Conservation (phyloP, 2,113 vertebrate genomes). For the Carassius auratus region DNA sequence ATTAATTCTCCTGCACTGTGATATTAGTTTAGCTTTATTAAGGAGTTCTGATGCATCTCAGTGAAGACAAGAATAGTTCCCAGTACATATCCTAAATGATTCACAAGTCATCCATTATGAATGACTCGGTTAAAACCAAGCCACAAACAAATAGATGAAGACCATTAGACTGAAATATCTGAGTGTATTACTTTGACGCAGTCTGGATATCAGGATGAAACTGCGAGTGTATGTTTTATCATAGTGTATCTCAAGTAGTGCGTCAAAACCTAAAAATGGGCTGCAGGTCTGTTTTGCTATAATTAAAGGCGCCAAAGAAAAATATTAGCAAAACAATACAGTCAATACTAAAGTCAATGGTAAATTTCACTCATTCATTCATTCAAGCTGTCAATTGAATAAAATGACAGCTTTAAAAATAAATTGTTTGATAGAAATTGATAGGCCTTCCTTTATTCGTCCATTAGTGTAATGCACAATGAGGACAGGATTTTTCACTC, state of each 20-base stretch:
- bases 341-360: too few relatives aligned
- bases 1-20: slow-evolving; percentile 19
- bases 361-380: not conserved
- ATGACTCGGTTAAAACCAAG: not conserved
- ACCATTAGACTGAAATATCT: slow-evolving; percentile 3
- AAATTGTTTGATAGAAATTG: too few relatives aligned
- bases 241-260: not conserved
- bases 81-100: slow-evolving; percentile 16
- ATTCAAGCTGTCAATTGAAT: not conserved
- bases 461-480: not conserved
- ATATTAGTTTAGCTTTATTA: slow-evolving; percentile 32
- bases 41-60: slow-evolving; percentile 23
- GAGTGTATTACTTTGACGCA: not conserved
- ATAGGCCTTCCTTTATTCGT: not conserved
- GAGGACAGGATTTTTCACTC: not conserved
- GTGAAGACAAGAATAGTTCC: slow-evolving; percentile 17
- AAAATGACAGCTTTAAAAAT: not conserved
- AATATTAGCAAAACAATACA: not conserved
- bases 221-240: not conserved
- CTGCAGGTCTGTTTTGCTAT: not conserved
- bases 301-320: not conserved
- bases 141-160: slow-evolving; percentile 22
- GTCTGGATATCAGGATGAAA: not conserved
- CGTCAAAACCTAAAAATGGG: not conserved
- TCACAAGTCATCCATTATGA: slow-evolving; percentile 26